Conservation (phyloP, 1,140 invertebrate genomes). For the Ctenoplectra terminalis region DNA sequence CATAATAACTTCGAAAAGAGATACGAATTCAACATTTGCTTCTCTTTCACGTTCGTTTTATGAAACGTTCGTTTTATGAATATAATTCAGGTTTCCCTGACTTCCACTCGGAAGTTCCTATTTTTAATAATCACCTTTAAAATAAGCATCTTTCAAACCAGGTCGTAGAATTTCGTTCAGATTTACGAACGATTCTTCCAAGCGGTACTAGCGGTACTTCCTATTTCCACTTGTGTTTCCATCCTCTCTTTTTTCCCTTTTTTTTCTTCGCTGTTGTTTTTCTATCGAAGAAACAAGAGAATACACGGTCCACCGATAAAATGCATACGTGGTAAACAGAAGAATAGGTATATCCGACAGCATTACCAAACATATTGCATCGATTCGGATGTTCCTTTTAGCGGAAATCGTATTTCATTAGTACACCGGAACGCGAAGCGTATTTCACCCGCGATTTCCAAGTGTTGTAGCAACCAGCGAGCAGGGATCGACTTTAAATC, state of each 20-base stretch:
- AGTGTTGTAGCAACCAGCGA: background rate
- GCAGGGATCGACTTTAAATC: background rate
- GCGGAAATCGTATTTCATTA: conserved; percentile 14
- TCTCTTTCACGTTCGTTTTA: background rate
- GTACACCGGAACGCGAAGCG: background rate
- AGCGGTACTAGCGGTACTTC: background rate
- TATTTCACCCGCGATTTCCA: background rate
- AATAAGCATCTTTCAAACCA: background rate
- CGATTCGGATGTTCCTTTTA: background rate
- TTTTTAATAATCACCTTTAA: background rate
- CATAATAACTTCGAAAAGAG: background rate
- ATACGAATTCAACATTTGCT: background rate
- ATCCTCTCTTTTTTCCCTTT: too few relatives aligned
- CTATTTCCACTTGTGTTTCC: background rate
- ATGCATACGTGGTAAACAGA: background rate
- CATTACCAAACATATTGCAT: background rate
- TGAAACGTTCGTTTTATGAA: background rate
- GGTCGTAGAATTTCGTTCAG: background rate
- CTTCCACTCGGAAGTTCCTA: background rate
- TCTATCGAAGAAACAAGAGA: background rate
- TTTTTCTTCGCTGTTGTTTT: background rate
- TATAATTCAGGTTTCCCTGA: background rate
- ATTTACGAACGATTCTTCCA: background rate
- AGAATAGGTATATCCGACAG: background rate
- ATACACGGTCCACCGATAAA: background rate